Conservation (phyloP, 2,888 invertebrate species). For the Scaptomyza flava region DNA sequence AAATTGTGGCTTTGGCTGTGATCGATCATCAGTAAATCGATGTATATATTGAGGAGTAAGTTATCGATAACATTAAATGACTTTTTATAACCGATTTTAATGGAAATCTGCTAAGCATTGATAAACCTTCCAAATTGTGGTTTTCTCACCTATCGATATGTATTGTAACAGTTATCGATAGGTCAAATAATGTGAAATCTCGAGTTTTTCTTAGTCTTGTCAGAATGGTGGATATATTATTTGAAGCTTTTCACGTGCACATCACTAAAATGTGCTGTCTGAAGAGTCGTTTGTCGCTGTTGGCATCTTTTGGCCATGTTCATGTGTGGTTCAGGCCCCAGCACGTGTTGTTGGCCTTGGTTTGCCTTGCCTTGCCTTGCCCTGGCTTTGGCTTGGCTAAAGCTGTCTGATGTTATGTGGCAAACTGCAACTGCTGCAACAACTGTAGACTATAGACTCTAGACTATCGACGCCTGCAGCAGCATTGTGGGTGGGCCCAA, state of each 20-base stretch:
- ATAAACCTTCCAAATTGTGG: no score
- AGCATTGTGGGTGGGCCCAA: conserved; percentile 68
- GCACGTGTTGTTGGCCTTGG: conserved; percentile 77
- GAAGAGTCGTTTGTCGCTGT: conserved; percentile 11
- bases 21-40: not conserved
- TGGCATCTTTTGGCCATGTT: conserved; percentile 43
- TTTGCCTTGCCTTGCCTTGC: conserved; percentile 13
- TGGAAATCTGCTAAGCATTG: no score
- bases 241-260: conserved; percentile 13
- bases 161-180: no score
- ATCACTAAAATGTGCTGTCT: conserved; percentile 22
- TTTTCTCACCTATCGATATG: no score
- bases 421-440: conserved; percentile 32
- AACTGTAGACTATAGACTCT: conserved; percentile 20
- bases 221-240: no score
- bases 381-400: conserved; percentile 1
- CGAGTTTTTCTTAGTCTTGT: no score
- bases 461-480: conserved; percentile 60
- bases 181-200: no score
- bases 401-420: conserved; percentile 35
- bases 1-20: no score
- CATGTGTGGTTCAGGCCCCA: conserved; percentile 26
- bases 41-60: not conserved
- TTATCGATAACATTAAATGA: not conserved
- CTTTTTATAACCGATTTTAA: no score